Conservation (phyloP, 2,113 vertebrate genomes). For the Gymnarchus niloticus region DNA sequence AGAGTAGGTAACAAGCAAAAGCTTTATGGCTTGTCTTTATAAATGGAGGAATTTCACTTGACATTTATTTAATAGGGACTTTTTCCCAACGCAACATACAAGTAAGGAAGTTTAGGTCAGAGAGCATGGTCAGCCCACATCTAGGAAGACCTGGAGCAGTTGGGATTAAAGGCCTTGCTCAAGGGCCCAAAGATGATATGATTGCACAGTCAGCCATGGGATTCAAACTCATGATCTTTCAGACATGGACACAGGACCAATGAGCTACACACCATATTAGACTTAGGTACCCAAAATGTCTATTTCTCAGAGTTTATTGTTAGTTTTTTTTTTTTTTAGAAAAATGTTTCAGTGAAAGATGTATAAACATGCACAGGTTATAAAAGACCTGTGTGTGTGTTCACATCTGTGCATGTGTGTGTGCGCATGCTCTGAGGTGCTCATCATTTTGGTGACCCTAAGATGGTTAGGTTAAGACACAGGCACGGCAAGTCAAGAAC, state of each 20-base stretch:
- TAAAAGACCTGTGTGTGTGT: not conserved
- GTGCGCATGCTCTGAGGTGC: not conserved
- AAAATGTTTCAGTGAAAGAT: not conserved
- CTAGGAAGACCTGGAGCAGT: no score
- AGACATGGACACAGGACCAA: not conserved
- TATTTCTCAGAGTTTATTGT: not conserved
- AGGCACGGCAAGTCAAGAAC: not conserved
- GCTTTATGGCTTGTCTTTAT: no score
- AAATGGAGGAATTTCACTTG: no score
- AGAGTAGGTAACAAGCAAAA: no score
- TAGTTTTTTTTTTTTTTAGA: not conserved
- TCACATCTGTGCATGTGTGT: not conserved
- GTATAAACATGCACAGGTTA: not conserved
- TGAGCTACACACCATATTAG: not conserved
- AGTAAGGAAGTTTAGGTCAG: no score
- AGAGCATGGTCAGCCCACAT: no score
- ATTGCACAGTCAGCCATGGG: not conserved
- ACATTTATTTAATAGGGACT: no score
- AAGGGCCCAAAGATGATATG: not conserved
- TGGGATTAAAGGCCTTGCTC: no score
- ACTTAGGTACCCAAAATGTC: not conserved
- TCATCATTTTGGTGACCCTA: not conserved
- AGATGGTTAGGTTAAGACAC: not conserved
- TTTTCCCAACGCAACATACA: no score
- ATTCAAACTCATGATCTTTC: not conserved